Conservation (phyloP, 2,888 invertebrate genomes). For the Adelphocoris suturalis region DNA sequence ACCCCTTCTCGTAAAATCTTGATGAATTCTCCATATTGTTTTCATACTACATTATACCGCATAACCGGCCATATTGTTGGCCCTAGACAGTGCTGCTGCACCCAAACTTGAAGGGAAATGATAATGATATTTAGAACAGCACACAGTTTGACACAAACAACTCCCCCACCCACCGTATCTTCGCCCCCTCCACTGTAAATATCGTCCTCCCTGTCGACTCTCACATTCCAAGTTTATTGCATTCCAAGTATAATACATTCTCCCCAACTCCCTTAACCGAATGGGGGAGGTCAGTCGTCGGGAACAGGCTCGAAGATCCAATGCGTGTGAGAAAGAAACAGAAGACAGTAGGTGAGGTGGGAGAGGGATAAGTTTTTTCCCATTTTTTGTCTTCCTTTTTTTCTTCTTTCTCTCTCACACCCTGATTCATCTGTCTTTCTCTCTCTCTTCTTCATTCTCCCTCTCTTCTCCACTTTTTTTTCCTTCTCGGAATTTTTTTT, state of each 20-base stretch:
- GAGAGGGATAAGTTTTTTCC: not conserved
- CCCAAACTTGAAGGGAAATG: not conserved
- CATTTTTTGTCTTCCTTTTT: not conserved
- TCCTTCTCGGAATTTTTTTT: slow-evolving; percentile 15
- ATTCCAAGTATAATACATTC: slow-evolving; percentile 10
- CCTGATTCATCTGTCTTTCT: too few species aligned
- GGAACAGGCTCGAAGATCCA: not conserved
- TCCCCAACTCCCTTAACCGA: not conserved
- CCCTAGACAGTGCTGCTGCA: too few species aligned
- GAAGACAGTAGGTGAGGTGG: not conserved
- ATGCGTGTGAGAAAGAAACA: slow-evolving; percentile 28
- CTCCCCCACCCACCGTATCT: not conserved
- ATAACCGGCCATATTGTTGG: too few species aligned
- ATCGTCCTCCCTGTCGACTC: not conserved
- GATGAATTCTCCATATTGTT: too few species aligned
- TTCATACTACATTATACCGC: too few species aligned
- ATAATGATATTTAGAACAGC: not conserved
- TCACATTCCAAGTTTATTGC: slow-evolving; percentile 27
- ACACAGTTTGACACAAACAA: not conserved
- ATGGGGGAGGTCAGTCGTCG: not conserved
- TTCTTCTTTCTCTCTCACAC: too few species aligned
- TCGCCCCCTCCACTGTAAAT: not conserved
- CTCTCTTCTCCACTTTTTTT: slow-evolving; percentile 23
- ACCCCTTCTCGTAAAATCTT: too few species aligned
- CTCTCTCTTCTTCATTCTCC: too few species aligned